Conservation (phyloP, 2,113 vertebrate genomes). For the Toxotes chatareus region DNA sequence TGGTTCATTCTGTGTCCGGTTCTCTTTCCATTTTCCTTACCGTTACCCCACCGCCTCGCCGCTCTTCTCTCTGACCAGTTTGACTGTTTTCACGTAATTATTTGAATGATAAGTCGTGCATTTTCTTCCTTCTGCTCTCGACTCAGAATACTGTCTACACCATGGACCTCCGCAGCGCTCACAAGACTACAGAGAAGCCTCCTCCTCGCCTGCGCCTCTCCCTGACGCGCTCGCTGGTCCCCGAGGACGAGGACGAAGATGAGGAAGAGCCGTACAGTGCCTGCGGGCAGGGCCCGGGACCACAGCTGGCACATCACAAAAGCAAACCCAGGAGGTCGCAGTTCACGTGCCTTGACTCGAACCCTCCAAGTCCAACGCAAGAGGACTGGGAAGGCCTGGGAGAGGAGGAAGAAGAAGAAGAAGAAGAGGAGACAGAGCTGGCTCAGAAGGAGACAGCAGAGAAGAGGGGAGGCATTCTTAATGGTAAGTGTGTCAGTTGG, state of each 20-base stretch:
- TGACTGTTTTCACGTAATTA: background rate
- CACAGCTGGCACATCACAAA: conserved; percentile 57
- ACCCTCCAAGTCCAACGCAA: conserved; percentile 51
- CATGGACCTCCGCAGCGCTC: conserved; percentile 96
- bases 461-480: conserved; percentile 49
- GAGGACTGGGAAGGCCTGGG: conserved; percentile 78
- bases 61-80: background rate
- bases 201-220: conserved; percentile 77
- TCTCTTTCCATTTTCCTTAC: background rate
- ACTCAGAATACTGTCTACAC: conserved; percentile 87
- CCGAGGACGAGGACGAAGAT: conserved; percentile 58
- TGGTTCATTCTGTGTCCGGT: background rate
- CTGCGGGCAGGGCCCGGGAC: conserved; percentile 21
- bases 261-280: conserved; percentile 50
- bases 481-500: conserved; percentile 77
- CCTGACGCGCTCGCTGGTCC: conserved; percentile 69
- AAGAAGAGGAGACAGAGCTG: conserved; percentile 62
- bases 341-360: conserved; percentile 43
- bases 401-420: conserved; percentile 83
- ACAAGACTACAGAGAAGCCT: conserved; percentile 86
- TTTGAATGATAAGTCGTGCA: background rate
- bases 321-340: conserved; percentile 47
- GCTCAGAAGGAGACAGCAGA: conserved; percentile 67
- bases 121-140: background rate
- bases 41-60: too few species aligned